Percentiles rank a stretch among this genome's conserved stretches.
phyloP scores from a whole-genome alignment of 2,888 invertebrate species.

The Cyrtodaria siliqua region DNA sequence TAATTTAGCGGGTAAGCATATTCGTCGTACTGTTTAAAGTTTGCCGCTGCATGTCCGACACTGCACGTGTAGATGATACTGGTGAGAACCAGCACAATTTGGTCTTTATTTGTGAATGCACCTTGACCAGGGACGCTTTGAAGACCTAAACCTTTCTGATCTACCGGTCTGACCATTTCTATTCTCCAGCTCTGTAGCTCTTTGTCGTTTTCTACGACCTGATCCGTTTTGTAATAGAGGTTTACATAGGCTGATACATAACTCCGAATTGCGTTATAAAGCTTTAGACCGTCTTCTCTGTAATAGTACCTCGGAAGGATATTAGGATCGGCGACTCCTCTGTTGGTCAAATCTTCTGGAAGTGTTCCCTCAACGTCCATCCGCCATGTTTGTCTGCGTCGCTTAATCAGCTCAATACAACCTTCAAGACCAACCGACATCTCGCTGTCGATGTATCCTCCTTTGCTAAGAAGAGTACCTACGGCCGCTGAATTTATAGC shows the following conservation, averaged over 20 bases:
- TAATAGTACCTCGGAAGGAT: slow-evolving; percentile 84
- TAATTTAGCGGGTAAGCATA: slow-evolving; percentile 79
- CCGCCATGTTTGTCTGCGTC: slow-evolving; percentile 68
- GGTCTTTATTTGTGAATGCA: slow-evolving; percentile 33
- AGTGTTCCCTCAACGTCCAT: too few species aligned
- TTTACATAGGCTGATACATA: slow-evolving; percentile 73
- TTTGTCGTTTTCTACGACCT: slow-evolving; percentile 60
- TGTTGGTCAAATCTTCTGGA: slow-evolving; percentile 81
- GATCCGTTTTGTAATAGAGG: slow-evolving; percentile 66
- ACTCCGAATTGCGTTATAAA: slow-evolving; percentile 81
- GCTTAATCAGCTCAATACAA: slow-evolving; percentile 32
- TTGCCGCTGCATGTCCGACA: slow-evolving; percentile 66
- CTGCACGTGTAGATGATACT: slow-evolving; percentile 64
- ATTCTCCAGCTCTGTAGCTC: slow-evolving; percentile 82
- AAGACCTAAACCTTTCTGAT: slow-evolving; percentile 81
- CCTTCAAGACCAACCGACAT: slow-evolving; percentile 50
- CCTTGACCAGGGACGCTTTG: slow-evolving; percentile 66
- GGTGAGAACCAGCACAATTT: slow-evolving; percentile 43
- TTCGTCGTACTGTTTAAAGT: too few species aligned
- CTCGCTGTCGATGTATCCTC: slow-evolving; percentile 55
- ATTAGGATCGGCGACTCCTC: slow-evolving; percentile 79
- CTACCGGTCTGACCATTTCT: slow-evolving; percentile 80
- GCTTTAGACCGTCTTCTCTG: slow-evolving; percentile 84
- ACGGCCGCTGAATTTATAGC: slow-evolving; percentile 86
- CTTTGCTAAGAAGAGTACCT: slow-evolving; percentile 28